Conservation (phyloP, 2,888 invertebrate species). For the Lapara coniferarum region DNA sequence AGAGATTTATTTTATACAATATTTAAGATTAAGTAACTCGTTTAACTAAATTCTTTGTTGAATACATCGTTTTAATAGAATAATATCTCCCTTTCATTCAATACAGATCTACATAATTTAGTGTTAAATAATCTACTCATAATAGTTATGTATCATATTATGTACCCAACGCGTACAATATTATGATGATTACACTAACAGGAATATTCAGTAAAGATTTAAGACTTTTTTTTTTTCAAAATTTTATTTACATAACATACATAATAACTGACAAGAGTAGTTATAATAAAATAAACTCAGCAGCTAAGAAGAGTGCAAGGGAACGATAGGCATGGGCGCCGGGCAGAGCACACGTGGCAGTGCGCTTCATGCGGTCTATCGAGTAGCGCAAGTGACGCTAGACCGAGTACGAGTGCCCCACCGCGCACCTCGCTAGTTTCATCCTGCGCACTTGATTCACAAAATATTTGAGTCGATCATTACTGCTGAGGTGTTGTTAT, state of each 20-base stretch:
- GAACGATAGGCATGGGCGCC: neutral
- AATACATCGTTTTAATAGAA: slow-evolving; percentile 54
- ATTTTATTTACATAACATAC: slow-evolving; percentile 77
- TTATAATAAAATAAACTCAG: slow-evolving; percentile 56
- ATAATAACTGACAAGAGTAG: slow-evolving; percentile 72
- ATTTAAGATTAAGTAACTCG: slow-evolving; percentile 55
- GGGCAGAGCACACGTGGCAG: too few relatives aligned
- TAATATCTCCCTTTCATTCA: slow-evolving; percentile 49
- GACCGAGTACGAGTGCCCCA: too few relatives aligned
- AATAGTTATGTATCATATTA: slow-evolving; percentile 5
- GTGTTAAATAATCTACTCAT: slow-evolving; percentile 11
- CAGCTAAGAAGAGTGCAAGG: slow-evolving; percentile 13
- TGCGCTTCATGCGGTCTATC: neutral
- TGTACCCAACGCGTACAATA: neutral
- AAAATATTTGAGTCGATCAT: slow-evolving; percentile 23
- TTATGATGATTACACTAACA: slow-evolving; percentile 41
- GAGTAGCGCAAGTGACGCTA: neutral
- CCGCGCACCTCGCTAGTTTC: neutral
- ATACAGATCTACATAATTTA: slow-evolving; percentile 9
- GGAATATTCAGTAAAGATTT: slow-evolving; percentile 58
- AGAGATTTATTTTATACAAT: slow-evolving; percentile 60
- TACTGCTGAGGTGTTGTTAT: slow-evolving; percentile 17
- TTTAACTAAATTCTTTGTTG: slow-evolving; percentile 50
- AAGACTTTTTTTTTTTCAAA: slow-evolving; percentile 16
- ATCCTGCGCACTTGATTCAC: slow-evolving; percentile 12